Evolutionary conservation across 2,888 invertebrate genomes (phyloP).

Genomic region (Cataglyphis livida): DNA sequence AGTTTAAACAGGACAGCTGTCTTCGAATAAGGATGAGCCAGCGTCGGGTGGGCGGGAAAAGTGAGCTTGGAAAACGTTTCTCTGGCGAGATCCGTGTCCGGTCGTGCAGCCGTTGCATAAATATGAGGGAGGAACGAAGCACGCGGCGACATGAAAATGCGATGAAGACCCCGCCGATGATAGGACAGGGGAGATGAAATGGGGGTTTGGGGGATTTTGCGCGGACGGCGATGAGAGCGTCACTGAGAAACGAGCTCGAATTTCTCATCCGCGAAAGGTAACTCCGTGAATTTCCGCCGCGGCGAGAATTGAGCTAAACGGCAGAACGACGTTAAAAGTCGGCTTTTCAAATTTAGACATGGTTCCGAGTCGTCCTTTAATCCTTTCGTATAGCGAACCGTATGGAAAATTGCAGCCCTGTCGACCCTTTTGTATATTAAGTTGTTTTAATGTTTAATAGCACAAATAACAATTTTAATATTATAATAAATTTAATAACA

Average conservation of each 20-base stretch:
- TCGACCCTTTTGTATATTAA: neutral
- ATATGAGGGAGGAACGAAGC: constrained; percentile 74
- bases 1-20: constrained; percentile 63
- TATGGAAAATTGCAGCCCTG: neutral
- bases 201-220: neutral
- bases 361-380: constrained; percentile 36
- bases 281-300: constrained; percentile 49
- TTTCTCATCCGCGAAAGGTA: constrained; percentile 59
- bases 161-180: constrained; percentile 75
- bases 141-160: constrained; percentile 77
- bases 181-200: constrained; percentile 56
- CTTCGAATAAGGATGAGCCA: constrained; percentile 59
- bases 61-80: constrained; percentile 71
- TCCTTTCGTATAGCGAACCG: neutral
- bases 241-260: constrained; percentile 49
- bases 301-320: constrained; percentile 53
- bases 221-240: constrained; percentile 11
- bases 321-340: constrained; percentile 50
- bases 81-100: constrained; percentile 74
- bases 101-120: constrained; percentile 77
- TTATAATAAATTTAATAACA: neutral
- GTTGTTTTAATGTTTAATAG: neutral
- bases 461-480: neutral
- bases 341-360: constrained; percentile 50
- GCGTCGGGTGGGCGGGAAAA: constrained; percentile 60